A percentile compares a stretch with the other conserved stretches of the same genome.
Evolutionary conservation across 2,888 invertebrate species (phyloP).

Genomic region (Drosophila tanythrix): DNA sequence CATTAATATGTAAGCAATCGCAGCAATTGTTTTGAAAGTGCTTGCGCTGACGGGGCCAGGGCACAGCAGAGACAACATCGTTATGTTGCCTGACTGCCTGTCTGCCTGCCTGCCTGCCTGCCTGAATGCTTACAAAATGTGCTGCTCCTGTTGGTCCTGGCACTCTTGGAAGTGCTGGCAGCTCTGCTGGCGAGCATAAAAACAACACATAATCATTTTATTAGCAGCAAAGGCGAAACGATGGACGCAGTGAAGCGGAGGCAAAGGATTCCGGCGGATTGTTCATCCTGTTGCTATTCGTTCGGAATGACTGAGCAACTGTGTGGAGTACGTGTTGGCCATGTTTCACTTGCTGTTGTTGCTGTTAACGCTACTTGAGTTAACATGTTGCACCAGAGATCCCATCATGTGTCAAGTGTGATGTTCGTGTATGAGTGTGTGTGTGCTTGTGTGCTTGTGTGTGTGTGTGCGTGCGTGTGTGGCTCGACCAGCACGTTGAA

Average conservation of each 20-base stretch:
- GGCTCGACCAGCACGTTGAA: constrained; percentile 67
- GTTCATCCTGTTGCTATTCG: constrained; percentile 63
- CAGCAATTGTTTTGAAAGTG: constrained; percentile 68
- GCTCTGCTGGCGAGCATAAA: constrained; percentile 59
- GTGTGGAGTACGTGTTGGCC: constrained; percentile 54
- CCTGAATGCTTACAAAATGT: constrained; percentile 17
- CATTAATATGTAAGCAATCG: constrained; percentile 76
- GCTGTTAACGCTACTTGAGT: constrained; percentile 66
- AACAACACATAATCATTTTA: constrained; percentile 79
- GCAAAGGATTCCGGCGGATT: constrained; percentile 60
- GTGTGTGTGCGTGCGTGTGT: constrained; percentile 24
- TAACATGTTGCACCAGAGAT: constrained; percentile 75
- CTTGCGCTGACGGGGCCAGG: not conserved
- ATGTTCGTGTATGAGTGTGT: constrained; percentile 29
- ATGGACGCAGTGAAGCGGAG: constrained; percentile 55
- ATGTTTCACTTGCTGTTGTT: constrained; percentile 43
- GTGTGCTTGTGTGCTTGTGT: constrained; percentile 12
- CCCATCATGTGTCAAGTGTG: constrained; percentile 62
- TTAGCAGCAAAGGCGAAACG: constrained; percentile 63
- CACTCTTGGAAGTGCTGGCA: not conserved
- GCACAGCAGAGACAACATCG: not conserved
- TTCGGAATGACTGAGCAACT: constrained; percentile 48
- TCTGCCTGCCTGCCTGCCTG: constrained; percentile 9
- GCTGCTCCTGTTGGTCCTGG: constrained; percentile 12
- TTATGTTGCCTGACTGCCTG: constrained; percentile 1